These are phyloP conservation scores for Phaethornis superciliosus DNA, from an alignment of 2,113 vertebrate species.

Conservation along the genomic window DNA sequence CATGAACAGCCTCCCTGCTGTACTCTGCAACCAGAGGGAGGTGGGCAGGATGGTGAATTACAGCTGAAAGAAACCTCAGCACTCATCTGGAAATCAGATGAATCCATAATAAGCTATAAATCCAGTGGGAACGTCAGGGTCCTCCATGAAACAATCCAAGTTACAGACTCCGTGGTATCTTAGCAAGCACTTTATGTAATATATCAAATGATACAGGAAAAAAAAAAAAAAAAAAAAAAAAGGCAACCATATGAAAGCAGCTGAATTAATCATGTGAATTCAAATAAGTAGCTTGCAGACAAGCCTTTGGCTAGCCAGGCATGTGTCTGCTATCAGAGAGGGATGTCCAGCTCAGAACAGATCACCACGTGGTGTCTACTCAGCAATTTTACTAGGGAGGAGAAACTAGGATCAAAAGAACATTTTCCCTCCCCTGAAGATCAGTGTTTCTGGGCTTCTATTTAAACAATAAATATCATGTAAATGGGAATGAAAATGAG, in stretches of 20 bases:
- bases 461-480: neutral
- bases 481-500: neutral
- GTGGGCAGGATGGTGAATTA: constrained; percentile 44
- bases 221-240: neutral
- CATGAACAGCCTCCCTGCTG: constrained; percentile 40
- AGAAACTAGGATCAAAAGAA: accelerated
- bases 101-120: constrained; percentile 19
- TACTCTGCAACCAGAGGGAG: constrained; percentile 43
- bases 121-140: neutral
- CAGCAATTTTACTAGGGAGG: neutral
- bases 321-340: accelerated
- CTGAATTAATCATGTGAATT: constrained; percentile 10
- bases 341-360: neutral
- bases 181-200: constrained; percentile 31
- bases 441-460: neutral
- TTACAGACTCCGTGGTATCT: neutral
- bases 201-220: constrained; percentile 32
- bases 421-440: neutral
- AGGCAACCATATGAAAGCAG: constrained; percentile 5
- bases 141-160: constrained; percentile 15
- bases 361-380: neutral
- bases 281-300: neutral
- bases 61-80: constrained; percentile 38
- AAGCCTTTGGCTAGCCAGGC: neutral
- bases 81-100: constrained; percentile 34